Evolutionary conservation across 2,113 vertebrate genomes (phyloP), one percentile per base, ranked within the genome.

Genomic region (Polypterus bichir): DNA sequence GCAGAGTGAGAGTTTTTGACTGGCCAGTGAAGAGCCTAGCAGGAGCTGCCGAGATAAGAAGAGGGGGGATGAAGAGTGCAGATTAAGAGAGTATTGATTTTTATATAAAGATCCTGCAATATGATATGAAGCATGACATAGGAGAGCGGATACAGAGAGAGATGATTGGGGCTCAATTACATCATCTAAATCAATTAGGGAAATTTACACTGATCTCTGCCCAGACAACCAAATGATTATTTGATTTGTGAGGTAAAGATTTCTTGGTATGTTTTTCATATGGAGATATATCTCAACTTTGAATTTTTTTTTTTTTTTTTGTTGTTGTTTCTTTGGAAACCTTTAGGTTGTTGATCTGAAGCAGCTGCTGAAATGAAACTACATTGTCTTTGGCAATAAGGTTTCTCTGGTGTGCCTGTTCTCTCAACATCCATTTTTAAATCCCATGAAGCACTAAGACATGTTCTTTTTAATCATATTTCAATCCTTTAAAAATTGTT

Each of bases 21-120:
- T 59, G 77, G 70, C 79, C 48, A 72, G 80, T 73, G 75, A 66
- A 76, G 76, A 73, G 66, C 69, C 67, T 64, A 6, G 49, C 48
- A 45, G 7, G 61, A 61, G 48, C 44, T 27, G 49, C 10, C 44
- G 57, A 53, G 49, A 65, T 68, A 65, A 57, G 49, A 45, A 69
- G 66, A 72, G 67, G 68, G 69, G 74, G 68, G 67, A 74, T 70
- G 70, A 70, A 69, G 69, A 59, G 66, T 60, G 65, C 66, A 74
- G 80, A 83, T 81, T 75, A 82, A 76, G 71, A 78, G 71, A 62
- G 69, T 82, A 83, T 85, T 79, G 81, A 85, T 84, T 83, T 84
- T 77, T 79, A 79, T 78, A 83, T 83, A 79, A 83, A 83, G 79
- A 81, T 78, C 77, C 75, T 75, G 77, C 74, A 78, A 79, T 74